Percentiles rank a stretch among this genome's conserved stretches.
phyloP scores from a whole-genome alignment of 2,888 invertebrate genomes.

The Aphodius sticticus region DNA sequence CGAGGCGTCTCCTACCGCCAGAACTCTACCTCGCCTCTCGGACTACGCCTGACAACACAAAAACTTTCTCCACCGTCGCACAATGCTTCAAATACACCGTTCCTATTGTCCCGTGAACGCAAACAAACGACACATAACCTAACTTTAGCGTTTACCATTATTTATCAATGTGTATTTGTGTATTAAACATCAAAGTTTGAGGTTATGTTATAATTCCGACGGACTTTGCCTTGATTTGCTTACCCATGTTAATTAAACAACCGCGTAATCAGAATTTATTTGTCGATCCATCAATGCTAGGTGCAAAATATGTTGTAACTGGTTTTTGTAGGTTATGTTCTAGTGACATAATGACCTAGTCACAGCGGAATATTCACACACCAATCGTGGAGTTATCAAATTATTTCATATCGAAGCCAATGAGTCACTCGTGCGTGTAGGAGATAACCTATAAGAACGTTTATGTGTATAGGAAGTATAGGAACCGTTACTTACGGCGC shows the following conservation, averaged over 20 bases:
- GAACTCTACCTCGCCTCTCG: not conserved
- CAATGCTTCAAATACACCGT: too few species aligned
- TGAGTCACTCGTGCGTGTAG: not conserved
- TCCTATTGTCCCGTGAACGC: not conserved
- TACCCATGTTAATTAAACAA: too few species aligned
- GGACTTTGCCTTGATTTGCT: too few species aligned
- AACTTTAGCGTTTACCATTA: not conserved
- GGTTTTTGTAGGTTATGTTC: not conserved
- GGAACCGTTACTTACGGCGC: too few species aligned
- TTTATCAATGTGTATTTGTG: too few species aligned
- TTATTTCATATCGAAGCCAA: not conserved
- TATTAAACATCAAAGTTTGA: too few species aligned
- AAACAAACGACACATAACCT: not conserved
- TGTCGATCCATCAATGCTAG: too few species aligned
- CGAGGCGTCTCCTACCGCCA: not conserved
- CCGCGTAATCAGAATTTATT: too few species aligned
- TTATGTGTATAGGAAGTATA: not conserved
- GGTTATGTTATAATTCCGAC: too few species aligned
- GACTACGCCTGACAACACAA: not conserved
- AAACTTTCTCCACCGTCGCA: not conserved
- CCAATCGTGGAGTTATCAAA: not conserved
- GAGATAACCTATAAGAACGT: not conserved
- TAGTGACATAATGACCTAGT: not conserved
- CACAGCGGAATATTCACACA: not conserved
- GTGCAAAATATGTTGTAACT: too few species aligned